Percentiles rank a stretch among this genome's conserved stretches.
These are phyloP conservation scores for Pogonomyrmex californicus DNA, from an alignment of 1,140 invertebrate genomes.

Conservation along the genomic window DNA sequence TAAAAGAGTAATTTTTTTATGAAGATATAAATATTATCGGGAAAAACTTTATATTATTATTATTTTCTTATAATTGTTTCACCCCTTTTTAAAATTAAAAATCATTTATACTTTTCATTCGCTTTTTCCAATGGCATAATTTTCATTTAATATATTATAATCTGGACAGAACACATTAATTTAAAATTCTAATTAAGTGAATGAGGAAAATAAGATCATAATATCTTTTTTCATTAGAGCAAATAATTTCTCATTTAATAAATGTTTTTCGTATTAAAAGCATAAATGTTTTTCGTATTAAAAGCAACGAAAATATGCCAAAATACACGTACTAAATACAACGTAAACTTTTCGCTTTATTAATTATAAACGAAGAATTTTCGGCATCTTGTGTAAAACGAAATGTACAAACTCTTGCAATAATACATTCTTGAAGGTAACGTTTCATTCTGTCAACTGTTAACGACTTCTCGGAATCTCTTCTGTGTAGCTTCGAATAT, in stretches of 20 bases:
- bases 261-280: not conserved
- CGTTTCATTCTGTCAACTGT: not conserved
- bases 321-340: not conserved
- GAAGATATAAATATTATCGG: not conserved
- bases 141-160: not conserved
- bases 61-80: not conserved
- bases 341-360: conserved; percentile 1
- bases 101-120: not conserved
- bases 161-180: not conserved
- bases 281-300: not conserved
- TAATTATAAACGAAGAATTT: not conserved
- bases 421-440: not conserved
- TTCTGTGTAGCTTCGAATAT: not conserved
- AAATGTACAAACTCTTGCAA: not conserved
- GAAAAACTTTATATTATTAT: not conserved
- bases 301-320: not conserved
- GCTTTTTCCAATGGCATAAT: not conserved
- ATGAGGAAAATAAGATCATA: conserved; percentile 10
- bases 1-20: not conserved
- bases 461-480: not conserved
- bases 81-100: not conserved
- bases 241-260: not conserved
- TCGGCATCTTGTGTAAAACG: not conserved
- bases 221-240: conserved; percentile 14
- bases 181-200: conserved; percentile 27